A percentile compares a stretch with the other conserved stretches of the same genome.
Conservation (phyloP, 2,888 invertebrate genomes). For the Chymomyza caudatula region DNA sequence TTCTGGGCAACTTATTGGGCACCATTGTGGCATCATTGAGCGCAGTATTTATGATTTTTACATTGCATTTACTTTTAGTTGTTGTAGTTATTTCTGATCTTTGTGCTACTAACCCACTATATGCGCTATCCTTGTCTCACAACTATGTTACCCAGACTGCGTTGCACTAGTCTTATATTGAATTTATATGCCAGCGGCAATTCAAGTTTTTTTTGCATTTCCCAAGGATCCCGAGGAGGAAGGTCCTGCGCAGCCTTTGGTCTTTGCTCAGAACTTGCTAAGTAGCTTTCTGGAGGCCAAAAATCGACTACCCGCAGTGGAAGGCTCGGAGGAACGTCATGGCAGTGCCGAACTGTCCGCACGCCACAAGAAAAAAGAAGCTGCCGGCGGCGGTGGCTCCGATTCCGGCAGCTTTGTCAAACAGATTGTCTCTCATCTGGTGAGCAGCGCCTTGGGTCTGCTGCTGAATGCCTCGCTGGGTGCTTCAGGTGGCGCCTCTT, state of each 20-base stretch:
- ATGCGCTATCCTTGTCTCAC: no score
- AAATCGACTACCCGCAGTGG: slow-evolving; percentile 57
- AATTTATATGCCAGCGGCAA: no score
- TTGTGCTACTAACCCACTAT: slow-evolving; percentile 40
- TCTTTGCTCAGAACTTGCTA: slow-evolving; percentile 73
- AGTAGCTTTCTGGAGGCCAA: slow-evolving; percentile 73
- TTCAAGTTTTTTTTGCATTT: no score
- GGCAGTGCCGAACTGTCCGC: slow-evolving; percentile 32
- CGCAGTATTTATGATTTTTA: slow-evolving; percentile 72
- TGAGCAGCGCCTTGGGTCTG: slow-evolving; percentile 73
- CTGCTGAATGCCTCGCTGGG: slow-evolving; percentile 75
- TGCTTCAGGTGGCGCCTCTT: slow-evolving; percentile 75
- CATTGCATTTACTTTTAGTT: slow-evolving; percentile 10
- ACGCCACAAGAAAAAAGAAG: slow-evolving; percentile 33
- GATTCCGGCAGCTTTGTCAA: slow-evolving; percentile 75
- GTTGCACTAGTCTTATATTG: slow-evolving; percentile 3
- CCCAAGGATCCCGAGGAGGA: slow-evolving; percentile 77
- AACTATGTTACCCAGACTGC: slow-evolving; percentile 19
- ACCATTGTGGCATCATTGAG: slow-evolving; percentile 76
- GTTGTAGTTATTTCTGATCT: slow-evolving; percentile 15
- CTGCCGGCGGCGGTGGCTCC: slow-evolving; percentile 41
- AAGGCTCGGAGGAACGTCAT: slow-evolving; percentile 55
- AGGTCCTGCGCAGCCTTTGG: slow-evolving; percentile 73
- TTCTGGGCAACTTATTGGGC: slow-evolving; percentile 77
- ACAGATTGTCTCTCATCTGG: slow-evolving; percentile 74